These are phyloP conservation scores for Oxyscelio sp. DNA, from an alignment of 2,888 invertebrate genomes.

Conservation along the genomic window DNA sequence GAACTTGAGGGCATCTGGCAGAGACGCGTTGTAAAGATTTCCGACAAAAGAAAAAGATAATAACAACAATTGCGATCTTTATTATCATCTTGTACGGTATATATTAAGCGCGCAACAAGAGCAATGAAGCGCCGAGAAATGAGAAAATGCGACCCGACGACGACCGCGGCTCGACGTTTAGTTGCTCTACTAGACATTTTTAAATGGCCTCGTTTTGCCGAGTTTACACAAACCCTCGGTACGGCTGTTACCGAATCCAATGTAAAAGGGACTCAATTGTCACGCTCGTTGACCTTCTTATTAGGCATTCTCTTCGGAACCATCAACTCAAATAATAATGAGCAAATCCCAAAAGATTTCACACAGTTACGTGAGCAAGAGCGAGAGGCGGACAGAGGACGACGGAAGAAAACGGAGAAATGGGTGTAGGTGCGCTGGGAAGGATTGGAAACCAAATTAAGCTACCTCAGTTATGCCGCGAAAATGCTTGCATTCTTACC, in stretches of 20 bases:
- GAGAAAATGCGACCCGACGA: slow-evolving; percentile 41
- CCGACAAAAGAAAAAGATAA: slow-evolving; percentile 63
- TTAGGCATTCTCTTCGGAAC: slow-evolving; percentile 47
- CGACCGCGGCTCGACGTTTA: not conserved
- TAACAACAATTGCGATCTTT: slow-evolving; percentile 71
- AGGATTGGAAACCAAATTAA: slow-evolving; percentile 42
- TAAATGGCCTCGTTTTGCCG: slow-evolving; percentile 33
- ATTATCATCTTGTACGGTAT: slow-evolving; percentile 50
- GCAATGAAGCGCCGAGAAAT: slow-evolving; percentile 45
- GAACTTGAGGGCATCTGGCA: slow-evolving; percentile 63
- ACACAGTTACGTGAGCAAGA: not conserved
- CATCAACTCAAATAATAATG: slow-evolving; percentile 45
- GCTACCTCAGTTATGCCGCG: slow-evolving; percentile 36
- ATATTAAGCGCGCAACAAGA: slow-evolving; percentile 38
- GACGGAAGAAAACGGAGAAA: not conserved
- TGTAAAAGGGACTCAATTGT: slow-evolving; percentile 24
- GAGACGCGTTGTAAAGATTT: slow-evolving; percentile 44
- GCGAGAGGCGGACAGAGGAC: not conserved
- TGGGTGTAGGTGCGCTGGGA: slow-evolving; percentile 4
- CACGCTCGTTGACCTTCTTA: slow-evolving; percentile 42
- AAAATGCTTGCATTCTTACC: slow-evolving; percentile 46
- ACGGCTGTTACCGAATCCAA: not conserved
- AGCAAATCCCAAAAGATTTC: slow-evolving; percentile 37
- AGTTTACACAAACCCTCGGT: slow-evolving; percentile 16
- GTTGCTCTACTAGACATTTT: slow-evolving; percentile 35